phyloP scores from a whole-genome alignment of 2,888 invertebrate genomes.

The Lepetodrilus schrolli region DNA sequence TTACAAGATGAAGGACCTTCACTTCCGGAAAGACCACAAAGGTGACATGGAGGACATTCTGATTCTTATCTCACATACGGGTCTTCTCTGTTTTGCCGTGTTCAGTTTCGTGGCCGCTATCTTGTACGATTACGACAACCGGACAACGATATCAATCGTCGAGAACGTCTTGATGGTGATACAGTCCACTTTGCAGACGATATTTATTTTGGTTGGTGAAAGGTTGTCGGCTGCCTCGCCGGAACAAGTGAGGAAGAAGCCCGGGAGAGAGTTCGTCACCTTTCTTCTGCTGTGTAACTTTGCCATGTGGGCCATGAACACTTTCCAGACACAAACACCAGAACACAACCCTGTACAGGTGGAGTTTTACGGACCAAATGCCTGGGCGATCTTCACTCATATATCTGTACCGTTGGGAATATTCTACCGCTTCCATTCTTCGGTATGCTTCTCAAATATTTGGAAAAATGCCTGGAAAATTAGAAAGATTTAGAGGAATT shows the following conservation, averaged over 20 bases:
- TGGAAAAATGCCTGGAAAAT: constrained; percentile 94
- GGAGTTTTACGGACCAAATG: constrained; percentile 92
- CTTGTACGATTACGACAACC: constrained; percentile 85
- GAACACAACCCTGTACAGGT: constrained; percentile 93
- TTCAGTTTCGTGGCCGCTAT: constrained; percentile 92
- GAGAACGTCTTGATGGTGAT: constrained; percentile 90
- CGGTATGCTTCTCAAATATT: constrained; percentile 95
- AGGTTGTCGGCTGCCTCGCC: constrained; percentile 91
- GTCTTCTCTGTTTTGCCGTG: constrained; percentile 91
- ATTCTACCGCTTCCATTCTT: constrained; percentile 94
- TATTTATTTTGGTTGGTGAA: constrained; percentile 92
- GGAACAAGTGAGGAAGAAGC: constrained; percentile 93
- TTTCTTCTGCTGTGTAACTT: constrained; percentile 96
- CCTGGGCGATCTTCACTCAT: constrained; percentile 94
- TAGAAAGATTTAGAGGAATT: too few relatives aligned
- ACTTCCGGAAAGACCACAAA: constrained; percentile 45
- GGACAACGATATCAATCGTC: constrained; percentile 88
- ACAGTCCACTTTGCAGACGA: constrained; percentile 91
- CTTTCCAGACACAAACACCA: constrained; percentile 95
- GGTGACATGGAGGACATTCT: constrained; percentile 76
- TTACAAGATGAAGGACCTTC: constrained; percentile 81
- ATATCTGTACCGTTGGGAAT: constrained; percentile 94
- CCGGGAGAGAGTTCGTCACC: constrained; percentile 94
- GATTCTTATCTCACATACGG: constrained; percentile 92
- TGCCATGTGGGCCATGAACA: constrained; percentile 97